A percentile compares a stretch with the other conserved stretches of the same genome.
These are phyloP conservation scores for Sparidentex hasta DNA, from an alignment of 2,797 vertebrate species.

Conservation along the genomic window DNA sequence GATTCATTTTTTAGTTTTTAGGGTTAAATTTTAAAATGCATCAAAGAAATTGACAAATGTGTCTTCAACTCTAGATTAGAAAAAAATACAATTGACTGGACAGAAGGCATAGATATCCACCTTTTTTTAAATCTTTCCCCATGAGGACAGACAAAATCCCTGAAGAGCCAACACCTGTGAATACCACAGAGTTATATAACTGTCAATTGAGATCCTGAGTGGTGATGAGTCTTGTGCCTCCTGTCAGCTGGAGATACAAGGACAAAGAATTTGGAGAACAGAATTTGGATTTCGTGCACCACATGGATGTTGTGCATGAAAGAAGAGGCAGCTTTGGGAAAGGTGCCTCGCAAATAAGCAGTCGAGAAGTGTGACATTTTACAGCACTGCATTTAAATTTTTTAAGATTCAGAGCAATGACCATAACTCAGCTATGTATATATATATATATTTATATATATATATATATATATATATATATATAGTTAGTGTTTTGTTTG, in stretches of 20 bases:
- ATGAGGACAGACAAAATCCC: constrained; percentile 11
- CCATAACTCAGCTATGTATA: constrained; percentile 40
- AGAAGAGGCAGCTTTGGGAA: constrained; percentile 34
- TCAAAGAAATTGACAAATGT: constrained; percentile 5
- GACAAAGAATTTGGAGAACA: constrained; percentile 36
- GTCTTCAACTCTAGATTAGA: not conserved
- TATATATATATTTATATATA: not conserved
- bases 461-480: too few relatives aligned
- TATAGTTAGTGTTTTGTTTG: not conserved
- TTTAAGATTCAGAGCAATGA: constrained; percentile 75
- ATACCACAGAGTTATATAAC: constrained; percentile 29
- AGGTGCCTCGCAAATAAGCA: constrained; percentile 36
- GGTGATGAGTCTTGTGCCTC: constrained; percentile 35
- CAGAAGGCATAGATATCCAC: not conserved
- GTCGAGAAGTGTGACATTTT: constrained; percentile 67
- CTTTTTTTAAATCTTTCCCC: not conserved
- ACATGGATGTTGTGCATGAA: constrained; percentile 34
- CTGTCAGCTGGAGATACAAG: constrained; percentile 39
- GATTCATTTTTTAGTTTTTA: not conserved
- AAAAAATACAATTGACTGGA: not conserved
- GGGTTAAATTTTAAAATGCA: not conserved
- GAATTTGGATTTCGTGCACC: constrained; percentile 48
- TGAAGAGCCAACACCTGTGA: constrained; percentile 24
- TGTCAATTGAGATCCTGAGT: constrained; percentile 27
- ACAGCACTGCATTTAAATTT: constrained; percentile 49